Percentiles rank a stretch among this genome's conserved stretches.
Conservation (phyloP, 2,113 vertebrate genomes). For the Notothenia coriiceps region DNA sequence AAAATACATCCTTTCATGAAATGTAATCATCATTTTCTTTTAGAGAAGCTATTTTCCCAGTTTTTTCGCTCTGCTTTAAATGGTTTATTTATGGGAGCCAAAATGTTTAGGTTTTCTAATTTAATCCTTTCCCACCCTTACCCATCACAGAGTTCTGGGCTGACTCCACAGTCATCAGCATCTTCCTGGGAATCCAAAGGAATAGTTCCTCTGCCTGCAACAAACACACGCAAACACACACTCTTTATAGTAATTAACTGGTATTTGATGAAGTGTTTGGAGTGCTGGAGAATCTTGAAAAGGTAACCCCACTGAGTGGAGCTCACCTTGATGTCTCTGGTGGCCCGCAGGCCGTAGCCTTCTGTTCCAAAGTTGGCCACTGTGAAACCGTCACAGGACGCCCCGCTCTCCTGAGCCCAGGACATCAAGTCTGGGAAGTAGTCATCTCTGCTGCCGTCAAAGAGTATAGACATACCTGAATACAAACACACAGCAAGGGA, state of each 20-base stretch:
- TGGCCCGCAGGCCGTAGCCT: constrained; percentile 93
- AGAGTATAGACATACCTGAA: constrained; percentile 91
- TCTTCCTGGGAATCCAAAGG: constrained; percentile 96
- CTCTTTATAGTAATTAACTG: not conserved
- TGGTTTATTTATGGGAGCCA: not conserved
- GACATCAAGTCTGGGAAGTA: constrained; percentile 91
- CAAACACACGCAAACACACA: too few relatives aligned
- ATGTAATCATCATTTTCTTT: too few relatives aligned
- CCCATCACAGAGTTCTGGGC: constrained; percentile 95
- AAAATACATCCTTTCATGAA: not conserved
- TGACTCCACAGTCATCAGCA: constrained; percentile 97
- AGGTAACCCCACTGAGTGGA: not conserved
- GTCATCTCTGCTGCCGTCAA: constrained; percentile 94
- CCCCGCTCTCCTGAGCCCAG: constrained; percentile 92
- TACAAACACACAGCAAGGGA: not conserved
- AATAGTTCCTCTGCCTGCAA: constrained; percentile 96
- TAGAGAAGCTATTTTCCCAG: too few relatives aligned
- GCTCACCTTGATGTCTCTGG: constrained; percentile 92
- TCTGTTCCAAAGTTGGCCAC: constrained; percentile 91
- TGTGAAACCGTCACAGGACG: constrained; percentile 92
- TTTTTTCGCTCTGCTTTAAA: not conserved
- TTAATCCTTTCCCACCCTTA: constrained; percentile 75
- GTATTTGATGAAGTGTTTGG: not conserved
- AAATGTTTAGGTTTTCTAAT: too few relatives aligned
- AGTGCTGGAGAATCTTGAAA: not conserved